Evolutionary conservation across 2,797 vertebrate species (phyloP), one percentile per base, ranked within the genome.

Genomic region (Anguilla marmorata): DNA sequence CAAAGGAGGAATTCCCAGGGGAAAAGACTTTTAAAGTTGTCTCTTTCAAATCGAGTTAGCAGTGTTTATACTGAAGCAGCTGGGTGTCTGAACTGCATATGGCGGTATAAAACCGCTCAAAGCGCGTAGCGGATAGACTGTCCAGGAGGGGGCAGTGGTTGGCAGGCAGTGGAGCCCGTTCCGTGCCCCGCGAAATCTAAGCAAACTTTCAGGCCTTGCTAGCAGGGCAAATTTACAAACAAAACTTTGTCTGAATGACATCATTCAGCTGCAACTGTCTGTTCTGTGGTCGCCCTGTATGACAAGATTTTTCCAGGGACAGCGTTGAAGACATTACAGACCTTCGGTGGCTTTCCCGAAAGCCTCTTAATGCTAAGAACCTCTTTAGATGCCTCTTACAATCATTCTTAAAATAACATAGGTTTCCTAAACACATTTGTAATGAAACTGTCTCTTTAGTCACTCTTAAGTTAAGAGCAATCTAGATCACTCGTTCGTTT

Each of bases 121-220:
- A 33, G 69, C 69, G 33, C 30, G 74, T 41, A 76, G 1, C 19
- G 41, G 79, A 82, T n/a, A 24, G 79, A 24, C 79, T 2, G 45
- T 82, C 79, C 79, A 82, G 79, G 79, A 82, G 79, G 79, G 79
- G 79, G 79, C 79, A 82, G 45, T 82, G 79, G 79, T 50, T 48
- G 79, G 45, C 41, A 82, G 24, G 50, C 8, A 82, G 79, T 82
- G 24, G 41, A 79, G 74, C 74, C 14, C 37, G 9, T 21, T 48
- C 21, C 7, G 2, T 11, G 79, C 45, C 45, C 19, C 7, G n/a
- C 8, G 3, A 82, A n/a, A 50, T n/a, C 79, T 3, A 16, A 21
- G 21, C 19, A 7, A 45, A 48, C 19, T 19, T 50, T 82, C 79
- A 50, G 21, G 9, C 21, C 21, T 6, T 48, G 45, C 45, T 50